phyloP scores from a whole-genome alignment of 2,797 vertebrate genomes.

The Malurus splendens region DNA sequence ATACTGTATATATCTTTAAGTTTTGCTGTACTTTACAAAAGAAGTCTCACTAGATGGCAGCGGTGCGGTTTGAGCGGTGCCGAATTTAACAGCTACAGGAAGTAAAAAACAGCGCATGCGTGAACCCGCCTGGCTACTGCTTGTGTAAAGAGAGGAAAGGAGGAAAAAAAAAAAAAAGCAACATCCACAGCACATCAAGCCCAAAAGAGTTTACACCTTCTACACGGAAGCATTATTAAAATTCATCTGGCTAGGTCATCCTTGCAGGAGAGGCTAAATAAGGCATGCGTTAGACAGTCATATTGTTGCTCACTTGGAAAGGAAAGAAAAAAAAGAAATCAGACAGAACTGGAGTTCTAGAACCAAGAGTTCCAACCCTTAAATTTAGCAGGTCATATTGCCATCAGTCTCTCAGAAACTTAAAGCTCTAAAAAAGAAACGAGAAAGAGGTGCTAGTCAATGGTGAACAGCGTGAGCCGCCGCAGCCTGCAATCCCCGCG shows the following conservation, averaged over 20 bases:
- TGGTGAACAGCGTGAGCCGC: neutral
- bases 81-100: constrained; percentile 70
- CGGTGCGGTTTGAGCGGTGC: constrained; percentile 71
- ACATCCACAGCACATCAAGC: constrained; percentile 94
- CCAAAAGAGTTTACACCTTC: constrained; percentile 90
- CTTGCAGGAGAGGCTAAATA: constrained; percentile 87
- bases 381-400: constrained; percentile 74
- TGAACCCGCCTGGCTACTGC: constrained; percentile 66
- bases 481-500: neutral
- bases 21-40: constrained; percentile 78
- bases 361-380: constrained; percentile 74
- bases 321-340: constrained; percentile 19
- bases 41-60: constrained; percentile 75
- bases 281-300: constrained; percentile 98
- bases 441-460: constrained; percentile 52
- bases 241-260: constrained; percentile 85
- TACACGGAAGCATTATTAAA: constrained; percentile 84
- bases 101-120: constrained; percentile 77
- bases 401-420: constrained; percentile 75
- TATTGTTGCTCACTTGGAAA: constrained; percentile 75
- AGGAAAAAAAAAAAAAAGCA: constrained; percentile 68
- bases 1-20: constrained; percentile 77
- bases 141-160: constrained; percentile 63
- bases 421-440: constrained; percentile 70
- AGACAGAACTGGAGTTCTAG: constrained; percentile 63